These are phyloP conservation scores for Gavialis gangeticus DNA, from an alignment of 2,113 vertebrate genomes.

Conservation along the genomic window DNA sequence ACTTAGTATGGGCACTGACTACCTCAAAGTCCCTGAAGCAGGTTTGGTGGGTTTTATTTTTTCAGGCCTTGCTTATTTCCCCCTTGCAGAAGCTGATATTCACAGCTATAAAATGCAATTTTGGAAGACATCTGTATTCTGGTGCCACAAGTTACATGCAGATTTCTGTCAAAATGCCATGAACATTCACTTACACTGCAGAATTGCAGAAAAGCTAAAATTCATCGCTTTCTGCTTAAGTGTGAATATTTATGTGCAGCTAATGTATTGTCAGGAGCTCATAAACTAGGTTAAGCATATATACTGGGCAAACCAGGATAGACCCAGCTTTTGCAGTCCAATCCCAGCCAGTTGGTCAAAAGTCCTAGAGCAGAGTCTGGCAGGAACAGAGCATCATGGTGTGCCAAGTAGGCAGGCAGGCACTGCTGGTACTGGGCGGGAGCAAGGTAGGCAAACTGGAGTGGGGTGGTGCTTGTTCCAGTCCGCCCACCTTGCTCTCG, in stretches of 20 bases:
- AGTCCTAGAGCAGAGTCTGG: no score
- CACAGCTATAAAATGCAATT: neutral
- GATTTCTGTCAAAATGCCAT: neutral
- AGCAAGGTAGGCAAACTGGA: no score
- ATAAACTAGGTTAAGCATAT: no score
- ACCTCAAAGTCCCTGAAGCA: constrained; percentile 13
- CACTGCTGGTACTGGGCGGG: no score
- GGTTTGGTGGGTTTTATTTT: neutral
- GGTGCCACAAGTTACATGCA: neutral
- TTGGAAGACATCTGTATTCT: neutral
- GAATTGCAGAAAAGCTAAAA: neutral
- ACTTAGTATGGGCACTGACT: neutral
- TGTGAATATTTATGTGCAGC: neutral
- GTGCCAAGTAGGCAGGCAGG: no score
- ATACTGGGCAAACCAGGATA: no score
- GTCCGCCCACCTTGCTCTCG: no score
- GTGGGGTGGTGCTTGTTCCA: no score
- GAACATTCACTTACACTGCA: neutral
- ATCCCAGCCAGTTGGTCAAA: no score
- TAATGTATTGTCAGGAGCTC: neutral
- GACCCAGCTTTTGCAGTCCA: no score
- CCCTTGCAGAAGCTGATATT: neutral
- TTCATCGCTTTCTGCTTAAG: neutral
- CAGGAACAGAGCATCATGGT: no score
- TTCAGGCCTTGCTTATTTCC: constrained; percentile 8